Evolutionary conservation across 2,888 invertebrate species (phyloP).

Genomic region (Ophonus ardosiacus): DNA sequence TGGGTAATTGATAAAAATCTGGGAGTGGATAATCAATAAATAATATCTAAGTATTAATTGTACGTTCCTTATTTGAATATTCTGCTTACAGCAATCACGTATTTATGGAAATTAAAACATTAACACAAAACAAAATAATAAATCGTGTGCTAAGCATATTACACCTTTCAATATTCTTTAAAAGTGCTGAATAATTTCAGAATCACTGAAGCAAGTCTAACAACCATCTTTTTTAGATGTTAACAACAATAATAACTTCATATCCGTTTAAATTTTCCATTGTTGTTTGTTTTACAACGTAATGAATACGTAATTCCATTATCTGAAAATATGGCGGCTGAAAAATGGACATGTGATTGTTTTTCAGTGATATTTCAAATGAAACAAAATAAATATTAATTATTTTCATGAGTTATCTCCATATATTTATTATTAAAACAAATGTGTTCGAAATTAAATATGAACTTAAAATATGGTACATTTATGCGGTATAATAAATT

Average conservation of each 20-base stretch:
- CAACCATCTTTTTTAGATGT: not conserved
- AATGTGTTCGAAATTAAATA: slow-evolving; percentile 31
- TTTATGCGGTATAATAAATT: slow-evolving; percentile 21
- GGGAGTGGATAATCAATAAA: too few species aligned
- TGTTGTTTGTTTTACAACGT: not conserved
- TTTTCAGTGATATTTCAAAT: slow-evolving; percentile 11
- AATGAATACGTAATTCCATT: not conserved
- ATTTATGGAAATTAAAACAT: too few species aligned
- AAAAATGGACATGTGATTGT: not conserved
- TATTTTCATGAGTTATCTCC: slow-evolving; percentile 13
- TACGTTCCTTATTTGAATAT: too few species aligned
- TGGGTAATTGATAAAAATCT: too few species aligned
- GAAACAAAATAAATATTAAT: slow-evolving; percentile 38
- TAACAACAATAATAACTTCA: not conserved
- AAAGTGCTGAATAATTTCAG: not conserved
- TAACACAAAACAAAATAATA: not conserved
- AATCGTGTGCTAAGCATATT: slow-evolving; percentile 52
- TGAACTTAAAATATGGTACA: slow-evolving; percentile 8
- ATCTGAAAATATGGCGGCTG: not conserved
- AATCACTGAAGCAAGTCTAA: not conserved
- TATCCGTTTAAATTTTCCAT: not conserved
- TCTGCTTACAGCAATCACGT: too few species aligned
- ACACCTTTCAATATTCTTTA: slow-evolving; percentile 50
- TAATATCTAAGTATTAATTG: too few species aligned
- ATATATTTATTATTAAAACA: not conserved